Percentiles rank a stretch among this genome's conserved stretches.
These are phyloP conservation scores for Halotydeus destructor DNA, from an alignment of 1,140 invertebrate species.

Conservation along the genomic window DNA sequence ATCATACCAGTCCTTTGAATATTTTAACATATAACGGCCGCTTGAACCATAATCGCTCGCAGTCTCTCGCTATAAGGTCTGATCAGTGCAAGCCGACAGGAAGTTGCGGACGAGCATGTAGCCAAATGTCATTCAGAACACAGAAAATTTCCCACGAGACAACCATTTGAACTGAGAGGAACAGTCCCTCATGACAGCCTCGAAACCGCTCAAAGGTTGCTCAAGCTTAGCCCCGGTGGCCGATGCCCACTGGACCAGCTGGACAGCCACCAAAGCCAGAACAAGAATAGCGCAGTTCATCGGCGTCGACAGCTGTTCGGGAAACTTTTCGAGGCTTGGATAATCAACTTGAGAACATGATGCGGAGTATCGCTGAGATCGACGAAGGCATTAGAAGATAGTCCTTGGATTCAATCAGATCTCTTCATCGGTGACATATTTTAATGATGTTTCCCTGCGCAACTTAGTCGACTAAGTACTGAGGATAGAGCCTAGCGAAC, in stretches of 20 bases:
- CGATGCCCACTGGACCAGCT: slow-evolving; percentile 11
- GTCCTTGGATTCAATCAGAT: slow-evolving; percentile 57
- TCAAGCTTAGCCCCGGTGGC: slow-evolving; percentile 1
- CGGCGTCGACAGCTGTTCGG: no score
- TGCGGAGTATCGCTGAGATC: no score
- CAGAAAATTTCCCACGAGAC: background rate
- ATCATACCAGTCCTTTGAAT: slow-evolving; percentile 14
- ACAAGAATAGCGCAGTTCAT: slow-evolving; percentile 12
- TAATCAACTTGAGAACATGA: no score
- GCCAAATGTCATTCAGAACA: background rate
- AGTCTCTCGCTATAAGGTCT: slow-evolving; percentile 11
- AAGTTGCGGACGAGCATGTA: background rate
- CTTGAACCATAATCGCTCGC: slow-evolving; percentile 5
- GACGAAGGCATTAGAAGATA: slow-evolving; percentile 69
- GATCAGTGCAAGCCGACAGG: background rate
- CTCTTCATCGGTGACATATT: slow-evolving; percentile 48
- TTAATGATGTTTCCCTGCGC: slow-evolving; percentile 57
- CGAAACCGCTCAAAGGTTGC: no score
- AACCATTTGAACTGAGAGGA: no score
- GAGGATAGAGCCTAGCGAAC: slow-evolving; percentile 57
- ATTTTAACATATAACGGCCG: slow-evolving; percentile 11
- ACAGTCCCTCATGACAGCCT: no score
- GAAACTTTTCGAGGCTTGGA: no score
- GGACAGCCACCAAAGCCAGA: slow-evolving; percentile 10
- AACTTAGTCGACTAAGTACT: slow-evolving; percentile 59